These are phyloP conservation scores for Eidolon dupreanum DNA, from an alignment of 2,797 vertebrate genomes.

Conservation along the genomic window DNA sequence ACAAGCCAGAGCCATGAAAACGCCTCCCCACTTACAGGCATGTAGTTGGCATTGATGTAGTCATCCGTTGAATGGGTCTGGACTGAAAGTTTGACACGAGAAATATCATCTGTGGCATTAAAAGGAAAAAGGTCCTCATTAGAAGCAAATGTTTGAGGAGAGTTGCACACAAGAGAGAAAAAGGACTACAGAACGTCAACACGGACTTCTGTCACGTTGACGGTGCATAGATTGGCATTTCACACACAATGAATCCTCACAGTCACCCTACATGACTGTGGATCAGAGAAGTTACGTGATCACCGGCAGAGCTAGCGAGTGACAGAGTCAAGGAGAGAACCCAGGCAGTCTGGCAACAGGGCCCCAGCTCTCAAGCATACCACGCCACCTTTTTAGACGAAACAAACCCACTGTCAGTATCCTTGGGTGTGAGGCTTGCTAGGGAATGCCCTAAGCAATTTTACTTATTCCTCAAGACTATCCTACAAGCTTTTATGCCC, in stretches of 20 bases:
- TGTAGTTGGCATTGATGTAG: constrained; percentile 98
- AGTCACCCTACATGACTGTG: fast-evolving
- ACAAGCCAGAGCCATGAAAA: background rate
- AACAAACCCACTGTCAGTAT: background rate
- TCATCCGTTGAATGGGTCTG: constrained; percentile 88
- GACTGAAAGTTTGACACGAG: constrained; percentile 95
- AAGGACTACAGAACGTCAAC: background rate
- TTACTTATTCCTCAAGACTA: background rate
- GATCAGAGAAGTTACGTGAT: background rate
- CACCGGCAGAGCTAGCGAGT: background rate
- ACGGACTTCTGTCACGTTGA: background rate
- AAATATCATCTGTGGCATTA: constrained; percentile 91
- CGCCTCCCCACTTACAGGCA: constrained; percentile 89
- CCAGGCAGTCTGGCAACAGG: background rate
- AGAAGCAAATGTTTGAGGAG: background rate
- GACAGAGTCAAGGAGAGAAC: background rate
- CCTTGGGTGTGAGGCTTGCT: background rate
- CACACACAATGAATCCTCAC: fast-evolving
- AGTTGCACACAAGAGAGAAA: background rate
- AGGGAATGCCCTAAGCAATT: background rate
- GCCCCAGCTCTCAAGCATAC: background rate
- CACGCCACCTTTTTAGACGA: background rate
- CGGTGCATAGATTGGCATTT: fast-evolving
- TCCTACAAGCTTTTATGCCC: background rate
- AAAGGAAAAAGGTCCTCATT: constrained; percentile 31